A percentile compares a stretch with the other conserved stretches of the same genome.
Evolutionary conservation across 2,113 vertebrate species (phyloP).

Genomic region (Corvus hawaiiensis): DNA sequence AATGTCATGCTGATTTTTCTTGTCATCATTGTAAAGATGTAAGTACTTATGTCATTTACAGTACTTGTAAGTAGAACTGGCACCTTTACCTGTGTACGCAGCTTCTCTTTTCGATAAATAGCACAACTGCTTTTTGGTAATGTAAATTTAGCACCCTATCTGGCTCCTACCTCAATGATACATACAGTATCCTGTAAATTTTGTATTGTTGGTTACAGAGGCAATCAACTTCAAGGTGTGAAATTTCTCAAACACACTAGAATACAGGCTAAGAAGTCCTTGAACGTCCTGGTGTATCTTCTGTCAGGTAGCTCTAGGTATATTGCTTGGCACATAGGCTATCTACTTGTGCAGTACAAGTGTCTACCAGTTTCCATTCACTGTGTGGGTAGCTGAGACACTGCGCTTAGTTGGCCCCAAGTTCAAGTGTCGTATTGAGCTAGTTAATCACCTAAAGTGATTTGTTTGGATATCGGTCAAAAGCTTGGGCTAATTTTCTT

Average conservation of each 20-base stretch:
- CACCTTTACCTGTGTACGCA: neutral
- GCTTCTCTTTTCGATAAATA: neutral
- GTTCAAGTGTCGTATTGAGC: neutral
- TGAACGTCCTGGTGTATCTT: neutral
- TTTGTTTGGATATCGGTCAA: neutral
- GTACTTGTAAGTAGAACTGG: neutral
- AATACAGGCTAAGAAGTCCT: neutral
- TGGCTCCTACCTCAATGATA: neutral
- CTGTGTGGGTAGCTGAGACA: neutral
- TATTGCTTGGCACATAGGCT: neutral
- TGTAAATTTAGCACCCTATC: neutral
- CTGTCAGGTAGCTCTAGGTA: neutral
- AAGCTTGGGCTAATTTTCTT: neutral
- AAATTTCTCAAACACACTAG: neutral
- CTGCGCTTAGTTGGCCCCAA: neutral
- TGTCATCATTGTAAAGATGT: neutral
- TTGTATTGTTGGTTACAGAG: neutral
- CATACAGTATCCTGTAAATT: neutral
- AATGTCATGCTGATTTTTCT: neutral
- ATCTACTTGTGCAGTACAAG: neutral
- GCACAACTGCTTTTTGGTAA: neutral
- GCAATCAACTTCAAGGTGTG: neutral
- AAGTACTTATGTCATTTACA: neutral
- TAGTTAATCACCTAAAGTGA: neutral
- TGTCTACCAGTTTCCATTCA: neutral